Evolutionary conservation across 2,888 invertebrate genomes (phyloP).

Genomic region (Smittia aterrima): DNA sequence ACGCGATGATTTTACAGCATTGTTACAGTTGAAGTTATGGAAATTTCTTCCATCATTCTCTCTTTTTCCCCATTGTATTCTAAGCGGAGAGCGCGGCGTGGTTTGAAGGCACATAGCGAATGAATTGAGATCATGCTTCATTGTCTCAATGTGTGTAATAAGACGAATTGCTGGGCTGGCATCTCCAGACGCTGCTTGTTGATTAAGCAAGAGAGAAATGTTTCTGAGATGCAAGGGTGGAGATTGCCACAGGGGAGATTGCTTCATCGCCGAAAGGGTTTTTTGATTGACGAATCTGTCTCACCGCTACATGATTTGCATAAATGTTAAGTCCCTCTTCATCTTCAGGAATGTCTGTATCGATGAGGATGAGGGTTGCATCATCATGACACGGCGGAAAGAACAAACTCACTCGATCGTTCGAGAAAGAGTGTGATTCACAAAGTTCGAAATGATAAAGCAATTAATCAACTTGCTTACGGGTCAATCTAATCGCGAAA

Average conservation of each 20-base stretch:
- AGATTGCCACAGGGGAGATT: background rate
- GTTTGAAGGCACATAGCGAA: constrained; percentile 4
- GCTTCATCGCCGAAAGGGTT: background rate
- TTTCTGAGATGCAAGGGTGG: background rate
- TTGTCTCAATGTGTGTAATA: constrained; percentile 25
- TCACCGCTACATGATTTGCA: background rate
- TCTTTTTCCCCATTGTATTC: constrained; percentile 3
- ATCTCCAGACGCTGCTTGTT: background rate
- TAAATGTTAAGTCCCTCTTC: background rate
- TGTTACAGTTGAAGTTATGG: constrained; percentile 25
- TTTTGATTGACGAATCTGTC: background rate
- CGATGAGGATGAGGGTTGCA: background rate
- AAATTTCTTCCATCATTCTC: background rate
- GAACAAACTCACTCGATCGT: background rate
- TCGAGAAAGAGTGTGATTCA: background rate
- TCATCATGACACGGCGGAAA: too few species aligned
- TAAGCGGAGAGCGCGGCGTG: background rate
- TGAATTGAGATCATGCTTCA: constrained; percentile 24
- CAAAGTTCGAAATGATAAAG: background rate
- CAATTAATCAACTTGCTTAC: background rate
- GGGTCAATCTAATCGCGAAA: background rate
- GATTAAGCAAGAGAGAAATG: constrained; percentile 25
- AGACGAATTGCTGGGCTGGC: constrained; percentile 13
- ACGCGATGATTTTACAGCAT: constrained; percentile 15
- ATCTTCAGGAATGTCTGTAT: background rate